Percentiles rank a stretch among this genome's conserved stretches.
Conservation (phyloP, 64 coral and sea anemone genomes). For the Dendronephthya gigantea region DNA sequence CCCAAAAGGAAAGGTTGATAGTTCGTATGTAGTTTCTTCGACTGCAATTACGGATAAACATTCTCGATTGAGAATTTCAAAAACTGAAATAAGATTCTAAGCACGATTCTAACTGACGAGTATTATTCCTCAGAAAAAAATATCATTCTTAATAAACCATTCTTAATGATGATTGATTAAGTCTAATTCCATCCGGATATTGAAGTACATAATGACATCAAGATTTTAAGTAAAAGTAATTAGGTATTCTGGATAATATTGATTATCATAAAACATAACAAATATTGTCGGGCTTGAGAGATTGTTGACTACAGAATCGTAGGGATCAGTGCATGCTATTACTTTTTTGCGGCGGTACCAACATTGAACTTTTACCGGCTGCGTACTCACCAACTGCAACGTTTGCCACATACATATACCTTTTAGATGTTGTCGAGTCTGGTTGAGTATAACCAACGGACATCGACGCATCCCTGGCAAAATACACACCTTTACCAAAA, state of each 20-base stretch:
- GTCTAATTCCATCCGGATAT: no score
- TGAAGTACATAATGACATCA: no score
- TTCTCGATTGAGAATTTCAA: no score
- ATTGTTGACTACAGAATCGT: slow-evolving; percentile 31
- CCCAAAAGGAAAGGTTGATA: no score
- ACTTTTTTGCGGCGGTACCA: slow-evolving; percentile 26
- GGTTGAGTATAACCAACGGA: slow-evolving; percentile 45
- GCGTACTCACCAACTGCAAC: slow-evolving; percentile 58
- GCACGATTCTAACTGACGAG: no score
- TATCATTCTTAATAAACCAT: no score
- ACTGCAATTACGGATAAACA: no score
- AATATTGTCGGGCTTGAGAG: neutral
- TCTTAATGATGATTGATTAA: no score
- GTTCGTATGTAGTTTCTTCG: no score
- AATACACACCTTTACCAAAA: slow-evolving; percentile 53
- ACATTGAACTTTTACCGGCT: neutral
- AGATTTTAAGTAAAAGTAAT: slow-evolving; percentile 26
- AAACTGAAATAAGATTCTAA: no score
- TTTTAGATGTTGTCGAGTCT: neutral
- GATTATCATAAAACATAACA: slow-evolving; percentile 55
- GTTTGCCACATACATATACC: slow-evolving; percentile 50
- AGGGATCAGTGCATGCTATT: slow-evolving; percentile 16
- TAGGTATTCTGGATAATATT: slow-evolving; percentile 47
- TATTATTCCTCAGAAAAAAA: no score
- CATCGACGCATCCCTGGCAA: slow-evolving; percentile 36